These are phyloP conservation scores for Euthynnus affinis DNA, from an alignment of 2,797 vertebrate genomes.

Conservation along the genomic window DNA sequence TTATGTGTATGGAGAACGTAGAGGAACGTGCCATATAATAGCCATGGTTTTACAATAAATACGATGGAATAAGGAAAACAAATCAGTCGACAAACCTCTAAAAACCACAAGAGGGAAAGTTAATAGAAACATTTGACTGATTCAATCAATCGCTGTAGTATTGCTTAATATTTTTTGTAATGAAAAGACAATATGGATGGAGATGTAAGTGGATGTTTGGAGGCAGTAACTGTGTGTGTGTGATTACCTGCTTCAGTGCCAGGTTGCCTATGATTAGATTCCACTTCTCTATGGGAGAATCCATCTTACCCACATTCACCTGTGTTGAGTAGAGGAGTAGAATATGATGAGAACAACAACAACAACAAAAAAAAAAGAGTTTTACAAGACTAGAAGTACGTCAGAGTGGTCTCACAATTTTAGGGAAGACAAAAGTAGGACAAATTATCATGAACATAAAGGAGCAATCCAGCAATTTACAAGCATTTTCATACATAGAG, in stretches of 20 bases:
- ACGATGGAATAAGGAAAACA: too few species aligned
- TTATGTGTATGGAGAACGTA: background rate
- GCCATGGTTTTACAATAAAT: background rate
- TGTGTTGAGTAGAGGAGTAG: constrained; percentile 64
- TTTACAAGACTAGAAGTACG: too few species aligned
- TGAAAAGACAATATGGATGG: background rate
- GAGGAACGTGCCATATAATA: background rate
- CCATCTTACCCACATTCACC: constrained; percentile 99
- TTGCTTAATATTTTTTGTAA: background rate
- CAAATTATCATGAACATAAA: background rate
- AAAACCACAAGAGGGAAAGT: background rate
- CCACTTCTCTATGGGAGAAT: constrained; percentile 98
- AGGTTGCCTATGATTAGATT: constrained; percentile 97
- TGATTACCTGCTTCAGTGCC: constrained; percentile 95
- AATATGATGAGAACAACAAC: too few species aligned
- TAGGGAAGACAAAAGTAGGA: background rate
- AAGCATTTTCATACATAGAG: background rate
- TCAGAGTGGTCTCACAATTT: background rate
- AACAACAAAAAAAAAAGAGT: too few species aligned
- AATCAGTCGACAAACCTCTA: background rate
- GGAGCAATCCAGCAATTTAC: background rate
- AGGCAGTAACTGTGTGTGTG: background rate
- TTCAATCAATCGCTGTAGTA: background rate
- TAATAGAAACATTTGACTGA: background rate
- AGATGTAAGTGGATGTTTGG: background rate